phyloP scores from a whole-genome alignment of 2,797 vertebrate species.

The Premnoplex brunnescens region DNA sequence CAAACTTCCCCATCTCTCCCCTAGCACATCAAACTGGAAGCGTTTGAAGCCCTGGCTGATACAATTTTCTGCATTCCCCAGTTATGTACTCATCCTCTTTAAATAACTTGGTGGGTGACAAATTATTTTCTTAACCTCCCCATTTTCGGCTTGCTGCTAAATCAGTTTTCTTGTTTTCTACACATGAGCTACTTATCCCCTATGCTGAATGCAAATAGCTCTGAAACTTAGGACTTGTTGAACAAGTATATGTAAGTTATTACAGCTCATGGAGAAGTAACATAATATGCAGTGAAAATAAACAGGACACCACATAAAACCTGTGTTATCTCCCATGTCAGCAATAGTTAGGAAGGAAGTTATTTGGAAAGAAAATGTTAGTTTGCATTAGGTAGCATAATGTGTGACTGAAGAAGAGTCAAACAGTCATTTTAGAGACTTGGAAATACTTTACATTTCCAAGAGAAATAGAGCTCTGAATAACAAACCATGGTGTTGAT shows the following conservation, averaged over 20 bases:
- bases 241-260: constrained; percentile 14
- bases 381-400: constrained; percentile 31
- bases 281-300: constrained; percentile 54
- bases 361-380: constrained; percentile 54
- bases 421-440: constrained; percentile 8
- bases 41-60: neutral
- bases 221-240: constrained; percentile 1
- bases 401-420: constrained; percentile 29
- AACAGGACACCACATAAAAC: constrained; percentile 16
- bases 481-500: neutral
- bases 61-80: constrained; percentile 54
- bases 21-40: neutral
- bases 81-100: constrained; percentile 58
- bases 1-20: neutral
- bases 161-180: constrained; percentile 15
- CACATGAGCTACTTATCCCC: neutral
- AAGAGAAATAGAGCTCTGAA: constrained; percentile 24
- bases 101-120: constrained; percentile 53
- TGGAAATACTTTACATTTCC: neutral
- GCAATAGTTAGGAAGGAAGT: constrained; percentile 44
- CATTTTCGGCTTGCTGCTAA: neutral
- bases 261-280: constrained; percentile 1
- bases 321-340: constrained; percentile 21
- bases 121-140: constrained; percentile 11
- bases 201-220: constrained; percentile 13